Base-by-base conservation (phyloP, 2,888 invertebrate species). In the Drosophila mulleri region DNA sequence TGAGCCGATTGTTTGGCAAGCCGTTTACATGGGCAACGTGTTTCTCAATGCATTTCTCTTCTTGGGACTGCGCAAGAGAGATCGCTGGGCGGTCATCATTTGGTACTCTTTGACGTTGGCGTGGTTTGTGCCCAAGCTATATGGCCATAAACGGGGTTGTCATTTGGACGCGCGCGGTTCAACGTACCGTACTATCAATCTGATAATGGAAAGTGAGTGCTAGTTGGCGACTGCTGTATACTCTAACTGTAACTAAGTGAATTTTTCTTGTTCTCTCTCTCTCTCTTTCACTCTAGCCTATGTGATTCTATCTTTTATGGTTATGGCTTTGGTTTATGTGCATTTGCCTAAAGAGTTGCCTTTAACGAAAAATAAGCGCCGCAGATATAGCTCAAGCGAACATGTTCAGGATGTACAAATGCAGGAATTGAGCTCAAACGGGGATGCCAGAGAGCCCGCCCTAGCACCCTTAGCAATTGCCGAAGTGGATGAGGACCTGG, bases 1-100 rank as follows among this genome's bases (percentile, higher is more conserved):
- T 14, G 79, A 67, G 53, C 59, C 66, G 44, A 61, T 75, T 70
- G 69, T 77, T 77, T 77, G 77, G 77, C 62, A 70, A 26, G 42
- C 58, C 52, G 79, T 75, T 54, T 77, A 77, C 48, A 54, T 66
- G 32, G 44, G 39, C 66, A 77, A 77, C 61, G 60, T 75, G 12
- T 44, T 78, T n/a, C 76, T 76, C 54, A 77, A 79, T 39, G 61
- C 41, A 9, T 70, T 78, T 66, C 77, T 77, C 79, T 77, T 77
- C 26, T 9, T 78, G 42, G 75, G 79, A 6, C 75, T 77, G 57
- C 79, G 79, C 5, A 77, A 78, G 77, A 77, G 77, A 75, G 66
- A 74, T 77, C 79, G 77, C 26, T 50, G 61, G n/a, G 50, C 75
- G 39, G 56, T 79, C 18, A 50, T 62, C 20, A 23, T 77, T 1